Evolutionary conservation across 2,888 invertebrate genomes (phyloP), one percentile per base, ranked within the genome.

Genomic region (Lamellibrachia columna): DNA sequence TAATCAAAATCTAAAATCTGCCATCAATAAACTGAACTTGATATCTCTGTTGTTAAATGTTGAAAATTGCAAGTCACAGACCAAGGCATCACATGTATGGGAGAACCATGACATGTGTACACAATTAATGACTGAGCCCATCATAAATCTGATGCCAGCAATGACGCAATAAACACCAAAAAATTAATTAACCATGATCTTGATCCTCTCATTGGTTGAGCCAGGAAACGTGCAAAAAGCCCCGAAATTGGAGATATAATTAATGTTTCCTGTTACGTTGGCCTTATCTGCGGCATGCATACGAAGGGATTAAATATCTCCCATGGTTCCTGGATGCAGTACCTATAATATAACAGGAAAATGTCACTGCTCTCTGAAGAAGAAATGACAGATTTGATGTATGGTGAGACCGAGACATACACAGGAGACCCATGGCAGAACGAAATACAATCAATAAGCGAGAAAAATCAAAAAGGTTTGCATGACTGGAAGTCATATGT

Each of bases 401-500:
- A 15, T 22, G 75, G 15, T 75, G 75, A 11, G 6, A n/a, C 22
- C 40, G 40, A 15, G 2, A 22, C 75, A 75, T 22, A 75, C 75
- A 15, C 75, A 60, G 4, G 75, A 75, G 75, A 22, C 75, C 75
- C 75, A 4, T 22, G 1, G 75, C 75, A 75, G 15, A 75, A 75
- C 22, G 22, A 6, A 75, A 75, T 11, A 6, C 75, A 75, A 75
- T 75, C 75, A 15, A 75, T 75, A 75, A 75, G 6, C 6, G 22
- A 75, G 75, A 75, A 75, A 75, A 75, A 75, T 75, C 75, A 75
- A 75, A 75, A 75, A 75, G 75, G 22, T 75, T n/a, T 75, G 75
- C 75, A 75, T n/a, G n/a, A 22, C 75, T 22, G 4, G 75, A 75
- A 75, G 75, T n/a, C 8, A 75, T 22, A 22, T 22, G n/a, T 75